These are phyloP conservation scores for Ceramica pisi DNA, from an alignment of 2,888 invertebrate species.

Conservation along the genomic window DNA sequence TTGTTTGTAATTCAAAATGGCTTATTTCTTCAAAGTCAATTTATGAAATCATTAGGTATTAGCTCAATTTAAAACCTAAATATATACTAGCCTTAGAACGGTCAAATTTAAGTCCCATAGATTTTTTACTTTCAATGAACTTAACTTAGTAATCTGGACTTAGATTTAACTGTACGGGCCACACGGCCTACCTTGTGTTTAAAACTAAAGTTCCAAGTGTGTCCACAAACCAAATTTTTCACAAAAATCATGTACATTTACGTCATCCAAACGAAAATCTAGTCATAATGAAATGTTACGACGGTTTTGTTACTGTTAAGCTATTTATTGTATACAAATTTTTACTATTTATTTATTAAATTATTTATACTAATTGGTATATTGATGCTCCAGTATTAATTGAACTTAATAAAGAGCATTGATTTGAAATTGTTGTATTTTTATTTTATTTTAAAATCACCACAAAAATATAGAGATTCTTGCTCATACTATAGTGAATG, in stretches of 20 bases:
- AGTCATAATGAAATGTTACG: conserved; percentile 81
- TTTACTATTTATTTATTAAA: conserved; percentile 78
- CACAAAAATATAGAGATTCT: too few relatives aligned
- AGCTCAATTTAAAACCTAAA: conserved; percentile 40
- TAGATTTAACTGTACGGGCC: conserved; percentile 41
- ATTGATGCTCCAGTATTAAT: conserved; percentile 85
- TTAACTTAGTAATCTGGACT: conserved; percentile 56
- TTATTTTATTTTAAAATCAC: conserved; percentile 52
- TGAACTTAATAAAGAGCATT: conserved; percentile 86
- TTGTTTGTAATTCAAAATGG: background rate
- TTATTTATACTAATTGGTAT: conserved; percentile 82
- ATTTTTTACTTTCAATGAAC: conserved; percentile 58
- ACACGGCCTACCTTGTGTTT: conserved; percentile 8
- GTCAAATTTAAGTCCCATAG: conserved; percentile 59
- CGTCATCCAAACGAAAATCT: conserved; percentile 77
- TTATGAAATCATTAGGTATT: conserved; percentile 6
- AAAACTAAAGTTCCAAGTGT: conserved; percentile 57
- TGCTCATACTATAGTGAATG: background rate
- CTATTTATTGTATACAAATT: conserved; percentile 87
- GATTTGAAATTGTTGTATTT: conserved; percentile 70
- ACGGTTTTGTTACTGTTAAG: conserved; percentile 82
- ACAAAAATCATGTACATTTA: conserved; percentile 63
- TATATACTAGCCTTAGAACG: conserved; percentile 4
- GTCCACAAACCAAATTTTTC: conserved; percentile 48
- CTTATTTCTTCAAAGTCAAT: conserved; percentile 2